phyloP scores from a whole-genome alignment of 2,888 invertebrate genomes.

The Hybos culiciformis region DNA sequence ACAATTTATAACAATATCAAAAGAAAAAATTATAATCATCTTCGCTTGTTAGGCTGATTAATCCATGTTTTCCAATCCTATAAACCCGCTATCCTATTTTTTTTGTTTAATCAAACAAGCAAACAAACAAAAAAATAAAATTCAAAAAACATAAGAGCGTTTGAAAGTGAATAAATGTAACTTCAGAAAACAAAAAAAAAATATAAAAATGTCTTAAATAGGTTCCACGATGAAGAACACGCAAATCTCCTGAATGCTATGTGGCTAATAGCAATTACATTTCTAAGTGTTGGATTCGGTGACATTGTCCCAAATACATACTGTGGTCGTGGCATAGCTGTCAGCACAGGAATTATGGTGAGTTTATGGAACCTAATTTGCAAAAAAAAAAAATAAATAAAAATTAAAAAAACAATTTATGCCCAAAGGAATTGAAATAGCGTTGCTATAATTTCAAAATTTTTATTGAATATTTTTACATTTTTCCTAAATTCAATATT shows the following conservation, averaged over 20 bases:
- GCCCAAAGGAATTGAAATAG: too few species aligned
- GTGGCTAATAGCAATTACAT: conserved; percentile 99
- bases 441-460: too few species aligned
- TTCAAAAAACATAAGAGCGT: too few species aligned
- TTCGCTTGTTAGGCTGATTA: conserved; percentile 12
- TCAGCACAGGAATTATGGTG: conserved; percentile 99
- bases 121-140: too few species aligned
- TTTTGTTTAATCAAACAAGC: neutral
- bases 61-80: conserved; percentile 12
- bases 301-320: conserved; percentile 99
- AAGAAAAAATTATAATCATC: conserved; percentile 10
- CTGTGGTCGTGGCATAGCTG: conserved; percentile 98
- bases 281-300: conserved; percentile 99
- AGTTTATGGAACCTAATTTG: conserved; percentile 44
- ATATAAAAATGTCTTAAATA: conserved; percentile 34
- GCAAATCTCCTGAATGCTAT: conserved; percentile 98
- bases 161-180: too few species aligned
- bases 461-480: too few species aligned
- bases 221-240: conserved; percentile 97
- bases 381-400: conserved; percentile 1
- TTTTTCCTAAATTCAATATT: too few species aligned
- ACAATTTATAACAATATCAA: conserved; percentile 4
- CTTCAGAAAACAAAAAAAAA: neutral
- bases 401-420: neutral
- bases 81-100: neutral